Evolutionary conservation across 2,888 invertebrate species (phyloP), one percentile per base, ranked within the genome.

Genomic region (Iphiclides podalirius): DNA sequence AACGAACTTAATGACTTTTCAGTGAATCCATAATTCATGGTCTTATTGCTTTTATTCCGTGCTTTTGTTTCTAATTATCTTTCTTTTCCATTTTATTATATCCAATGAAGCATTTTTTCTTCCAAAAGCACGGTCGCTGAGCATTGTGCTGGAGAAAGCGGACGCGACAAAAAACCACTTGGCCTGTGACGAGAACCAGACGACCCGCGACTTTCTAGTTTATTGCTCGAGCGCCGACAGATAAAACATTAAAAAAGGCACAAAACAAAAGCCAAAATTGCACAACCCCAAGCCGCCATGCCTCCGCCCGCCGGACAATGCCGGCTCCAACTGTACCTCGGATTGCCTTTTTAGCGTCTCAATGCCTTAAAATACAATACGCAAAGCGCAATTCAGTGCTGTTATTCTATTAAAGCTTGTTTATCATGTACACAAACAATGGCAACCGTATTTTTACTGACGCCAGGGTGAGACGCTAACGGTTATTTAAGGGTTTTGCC

Each of bases 131-230:
- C 64, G 62, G 58, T 59, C 57, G 47, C 53, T 50, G 51, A 55
- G 55, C 61, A 64, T 72, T 71, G 73, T 69, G 53, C 52, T 58
- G 70, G 73, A 67, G 83, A 83, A 78, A 82, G 81, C 74, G 54
- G 57, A 60, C 59, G 56, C 58, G 54, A 57, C 65, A 71, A 67
- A 72, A 72, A 47, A 12, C 6, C 34, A 70, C 66, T 54, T 53
- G 58, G 59, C 58, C 57, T 64, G 64, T 59, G 61, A 69, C 59
- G 65, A 59, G 59, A 67, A 54, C 49, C 52, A 52, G 57, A 54
- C 49, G 57, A 57, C 54, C 52, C 54, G 58, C 51, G 54, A 60
- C 82, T 85, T 83, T 86, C 86, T 80, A 79, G 78, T 79, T 80
- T 79, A 82, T 76, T 75, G 75, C 64, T 61, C 55, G 57, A 54